Evolutionary conservation across 2,797 vertebrate species (phyloP), one percentile per base, ranked within the genome.

Genomic region (Percopsis omiscomaycus): DNA sequence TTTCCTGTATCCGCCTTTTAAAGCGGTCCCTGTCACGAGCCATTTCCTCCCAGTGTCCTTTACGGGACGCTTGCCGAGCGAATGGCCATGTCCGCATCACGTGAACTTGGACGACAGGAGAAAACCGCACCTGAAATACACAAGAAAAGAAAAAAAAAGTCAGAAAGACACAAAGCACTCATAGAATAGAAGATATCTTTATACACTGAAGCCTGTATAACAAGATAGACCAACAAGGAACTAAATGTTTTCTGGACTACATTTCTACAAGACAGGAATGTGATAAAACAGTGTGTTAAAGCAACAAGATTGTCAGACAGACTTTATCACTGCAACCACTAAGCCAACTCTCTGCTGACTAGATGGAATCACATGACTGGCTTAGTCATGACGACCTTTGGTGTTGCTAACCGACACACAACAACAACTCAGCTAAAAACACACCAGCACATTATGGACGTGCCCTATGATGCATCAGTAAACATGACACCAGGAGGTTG

Each of bases 31-130:
- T 78, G 77, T 94, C 93, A 8, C 92, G 83, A 0, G 78, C 93
- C 64, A 90, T 67, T 67, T 93, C 91, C 57, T 94, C 92, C 93
- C 93, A 94, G 9, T 50, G 88, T 46, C 93, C 93, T 77, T 86
- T 90, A 0, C 93, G 91, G n/a, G 88, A 89, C 0, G 86, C 90
- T 59, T 88, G 88, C 1, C 83, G 80, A 3, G 93, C 93, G 22
- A 92, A 94, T 0, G 67, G 74, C 93, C 93, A 94, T 2, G 88
- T 77, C 22, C 71, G 73, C 91, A 94, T 92, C 62, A 89, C 84
- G 13, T 94, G 93, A 55, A 94, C 88, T 51, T 92, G 83, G 37
- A 94, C 81, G 1, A 86, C 0, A 13, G 91, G 86, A 67, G 92
- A 93, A 65, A 94, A 94, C 0, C 54, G 75, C 37, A 94, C 90